Percentiles rank a stretch among this genome's conserved stretches.
phyloP scores from a whole-genome alignment of 1,140 invertebrate species.

The Linepithema humile region DNA sequence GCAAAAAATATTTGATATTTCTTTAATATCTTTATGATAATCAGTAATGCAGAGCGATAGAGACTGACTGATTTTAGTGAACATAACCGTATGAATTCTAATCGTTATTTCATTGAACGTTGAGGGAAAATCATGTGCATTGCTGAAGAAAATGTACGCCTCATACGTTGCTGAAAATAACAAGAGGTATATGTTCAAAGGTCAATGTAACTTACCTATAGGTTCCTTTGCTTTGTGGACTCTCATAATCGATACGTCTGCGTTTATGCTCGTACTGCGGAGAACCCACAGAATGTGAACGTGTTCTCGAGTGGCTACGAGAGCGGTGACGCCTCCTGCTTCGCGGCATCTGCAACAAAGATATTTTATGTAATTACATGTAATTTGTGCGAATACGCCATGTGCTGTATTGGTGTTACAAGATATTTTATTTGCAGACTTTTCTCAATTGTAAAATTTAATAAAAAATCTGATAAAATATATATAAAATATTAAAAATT shows the following conservation, averaged over 20 bases:
- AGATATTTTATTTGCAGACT: not conserved
- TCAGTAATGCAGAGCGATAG: not conserved
- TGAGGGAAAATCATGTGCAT: too few relatives aligned
- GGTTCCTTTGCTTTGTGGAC: slow-evolving; percentile 84
- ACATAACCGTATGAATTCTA: too few relatives aligned
- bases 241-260: slow-evolving; percentile 85
- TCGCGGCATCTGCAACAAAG: slow-evolving; percentile 89
- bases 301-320: slow-evolving; percentile 87
- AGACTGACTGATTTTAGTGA: not conserved
- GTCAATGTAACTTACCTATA: slow-evolving; percentile 84
- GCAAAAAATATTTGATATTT: too few relatives aligned
- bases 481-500: not conserved
- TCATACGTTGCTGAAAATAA: not conserved
- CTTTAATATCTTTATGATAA: not conserved
- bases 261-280: slow-evolving; percentile 85
- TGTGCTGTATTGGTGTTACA: not conserved
- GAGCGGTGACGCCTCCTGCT: slow-evolving; percentile 91
- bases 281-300: slow-evolving; percentile 83
- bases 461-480: not conserved
- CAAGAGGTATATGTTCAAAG: not conserved
- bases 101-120: too few relatives aligned
- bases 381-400: not conserved
- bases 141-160: not conserved
- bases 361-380: not conserved
- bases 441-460: not conserved